A percentile compares a stretch with the other conserved stretches of the same genome.
Evolutionary conservation across 2,888 invertebrate species (phyloP).

Genomic region (Pammene aurita): DNA sequence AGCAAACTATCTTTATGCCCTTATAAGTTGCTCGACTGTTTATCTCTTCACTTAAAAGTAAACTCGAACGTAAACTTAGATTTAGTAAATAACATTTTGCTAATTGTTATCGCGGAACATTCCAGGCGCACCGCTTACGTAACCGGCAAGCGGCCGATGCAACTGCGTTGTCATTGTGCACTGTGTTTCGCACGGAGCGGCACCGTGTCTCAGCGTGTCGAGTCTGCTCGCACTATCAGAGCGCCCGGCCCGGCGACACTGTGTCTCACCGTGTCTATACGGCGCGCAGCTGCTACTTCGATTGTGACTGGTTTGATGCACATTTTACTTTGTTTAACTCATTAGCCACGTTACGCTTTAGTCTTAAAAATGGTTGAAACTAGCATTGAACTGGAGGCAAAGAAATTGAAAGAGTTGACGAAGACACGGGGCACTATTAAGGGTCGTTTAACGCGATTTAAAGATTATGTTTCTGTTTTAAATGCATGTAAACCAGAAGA

Average conservation of each 20-base stretch:
- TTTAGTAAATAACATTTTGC: too few relatives aligned
- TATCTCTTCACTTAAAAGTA: too few relatives aligned
- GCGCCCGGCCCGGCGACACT: too few relatives aligned
- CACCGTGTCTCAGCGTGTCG: not conserved
- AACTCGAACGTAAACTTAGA: too few relatives aligned
- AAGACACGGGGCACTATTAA: too few relatives aligned
- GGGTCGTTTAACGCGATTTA: too few relatives aligned
- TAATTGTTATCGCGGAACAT: not conserved
- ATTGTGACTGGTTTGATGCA: slow-evolving; percentile 19
- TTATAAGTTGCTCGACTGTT: too few relatives aligned
- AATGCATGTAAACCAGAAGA: not conserved
- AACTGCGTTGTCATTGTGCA: not conserved
- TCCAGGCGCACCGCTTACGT: not conserved
- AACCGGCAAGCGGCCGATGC: not conserved
- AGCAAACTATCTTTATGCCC: not conserved
- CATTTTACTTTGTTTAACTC: slow-evolving; percentile 11
- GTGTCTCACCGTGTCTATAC: not conserved
- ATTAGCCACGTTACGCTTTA: slow-evolving; percentile 10
- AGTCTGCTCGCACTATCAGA: too few relatives aligned
- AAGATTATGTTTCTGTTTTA: too few relatives aligned
- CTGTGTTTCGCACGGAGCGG: not conserved
- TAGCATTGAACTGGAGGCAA: too few relatives aligned
- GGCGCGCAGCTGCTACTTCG: not conserved
- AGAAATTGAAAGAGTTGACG: too few relatives aligned
- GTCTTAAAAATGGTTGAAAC: slow-evolving; percentile 10